Percentiles rank a stretch among this genome's conserved stretches.
Conservation (phyloP, 2,113 vertebrate genomes). For the Nothobranchius furzeri region DNA sequence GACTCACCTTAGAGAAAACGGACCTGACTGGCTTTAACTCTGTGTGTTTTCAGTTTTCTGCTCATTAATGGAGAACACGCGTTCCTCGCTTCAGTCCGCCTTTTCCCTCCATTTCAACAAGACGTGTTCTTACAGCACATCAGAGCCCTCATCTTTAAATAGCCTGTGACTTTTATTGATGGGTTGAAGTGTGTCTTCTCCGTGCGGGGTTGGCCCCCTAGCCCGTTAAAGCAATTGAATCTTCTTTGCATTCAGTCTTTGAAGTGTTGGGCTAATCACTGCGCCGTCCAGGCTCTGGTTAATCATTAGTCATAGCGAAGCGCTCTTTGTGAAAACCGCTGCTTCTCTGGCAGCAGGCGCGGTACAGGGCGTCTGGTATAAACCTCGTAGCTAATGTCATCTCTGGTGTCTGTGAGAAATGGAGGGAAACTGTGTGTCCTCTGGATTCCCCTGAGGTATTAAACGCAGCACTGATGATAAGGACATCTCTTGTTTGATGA, state of each 20-base stretch:
- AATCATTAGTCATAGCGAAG: conserved; percentile 50
- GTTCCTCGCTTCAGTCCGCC: conserved; percentile 3
- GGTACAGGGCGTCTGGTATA: conserved; percentile 20
- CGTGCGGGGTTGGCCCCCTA: conserved; percentile 1
- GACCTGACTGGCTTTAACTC: conserved; percentile 4
- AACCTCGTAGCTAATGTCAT: conserved; percentile 11
- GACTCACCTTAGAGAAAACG: neutral
- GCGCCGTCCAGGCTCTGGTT: conserved; percentile 24
- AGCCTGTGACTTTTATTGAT: conserved; percentile 51
- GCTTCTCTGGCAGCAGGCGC: conserved; percentile 21
- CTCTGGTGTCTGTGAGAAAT: conserved; percentile 9
- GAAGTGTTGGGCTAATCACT: conserved; percentile 48
- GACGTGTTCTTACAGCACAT: conserved; percentile 37
- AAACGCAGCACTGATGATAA: conserved; percentile 22
- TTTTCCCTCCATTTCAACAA: conserved; percentile 1
- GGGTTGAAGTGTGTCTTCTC: conserved; percentile 36
- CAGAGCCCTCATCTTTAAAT: conserved; percentile 55
- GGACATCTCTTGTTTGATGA: conserved; percentile 5
- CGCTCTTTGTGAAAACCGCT: conserved; percentile 1
- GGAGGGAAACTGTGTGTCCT: neutral
- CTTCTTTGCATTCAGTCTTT: conserved; percentile 41
- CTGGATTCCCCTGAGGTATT: conserved; percentile 21
- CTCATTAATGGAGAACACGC: conserved; percentile 38
- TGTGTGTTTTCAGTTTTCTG: conserved; percentile 13
- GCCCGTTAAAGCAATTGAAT: conserved; percentile 58